Conservation (phyloP, 2,888 invertebrate species). For the Brassicogethes aeneus region DNA sequence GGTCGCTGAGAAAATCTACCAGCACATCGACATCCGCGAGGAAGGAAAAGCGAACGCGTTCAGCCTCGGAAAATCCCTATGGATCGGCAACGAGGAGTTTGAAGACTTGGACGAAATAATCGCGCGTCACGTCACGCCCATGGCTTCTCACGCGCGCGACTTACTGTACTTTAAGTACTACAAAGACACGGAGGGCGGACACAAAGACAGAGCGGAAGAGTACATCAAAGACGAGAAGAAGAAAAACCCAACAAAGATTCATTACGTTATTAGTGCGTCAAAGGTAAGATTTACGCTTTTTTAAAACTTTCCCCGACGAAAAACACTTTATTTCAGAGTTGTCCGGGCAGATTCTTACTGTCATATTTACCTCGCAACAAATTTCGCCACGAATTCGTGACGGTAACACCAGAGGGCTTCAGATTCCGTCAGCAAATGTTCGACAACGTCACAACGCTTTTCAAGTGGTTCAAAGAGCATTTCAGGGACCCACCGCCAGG, state of each 20-base stretch:
- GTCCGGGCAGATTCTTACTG: conserved; percentile 87
- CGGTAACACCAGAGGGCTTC: conserved; percentile 88
- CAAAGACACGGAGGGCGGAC: conserved; percentile 65
- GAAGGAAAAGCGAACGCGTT: conserved; percentile 95
- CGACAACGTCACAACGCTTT: conserved; percentile 65
- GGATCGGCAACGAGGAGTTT: conserved; percentile 88
- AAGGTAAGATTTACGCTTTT: conserved; percentile 41
- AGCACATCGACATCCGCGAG: conserved; percentile 94
- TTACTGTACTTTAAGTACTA: conserved; percentile 88
- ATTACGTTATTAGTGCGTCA: conserved; percentile 76
- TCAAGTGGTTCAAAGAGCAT: conserved; percentile 98
- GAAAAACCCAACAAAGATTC: conserved; percentile 79
- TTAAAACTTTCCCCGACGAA: neutral
- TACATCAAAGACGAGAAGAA: conserved; percentile 80
- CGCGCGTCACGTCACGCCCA: conserved; percentile 90
- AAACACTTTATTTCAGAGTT: conserved; percentile 43
- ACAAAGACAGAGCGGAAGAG: conserved; percentile 82
- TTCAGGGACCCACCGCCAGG: conserved; percentile 83
- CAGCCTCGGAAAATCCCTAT: conserved; percentile 78
- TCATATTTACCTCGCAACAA: conserved; percentile 85
- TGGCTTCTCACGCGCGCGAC: conserved; percentile 91
- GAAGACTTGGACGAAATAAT: conserved; percentile 99
- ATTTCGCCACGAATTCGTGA: conserved; percentile 85
- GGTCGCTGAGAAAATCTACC: conserved; percentile 86
- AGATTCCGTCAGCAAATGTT: conserved; percentile 84